Percentiles rank a stretch among this genome's conserved stretches.
These are phyloP conservation scores for Ormyrus pomaceus DNA, from an alignment of 2,888 invertebrate genomes.

Conservation along the genomic window DNA sequence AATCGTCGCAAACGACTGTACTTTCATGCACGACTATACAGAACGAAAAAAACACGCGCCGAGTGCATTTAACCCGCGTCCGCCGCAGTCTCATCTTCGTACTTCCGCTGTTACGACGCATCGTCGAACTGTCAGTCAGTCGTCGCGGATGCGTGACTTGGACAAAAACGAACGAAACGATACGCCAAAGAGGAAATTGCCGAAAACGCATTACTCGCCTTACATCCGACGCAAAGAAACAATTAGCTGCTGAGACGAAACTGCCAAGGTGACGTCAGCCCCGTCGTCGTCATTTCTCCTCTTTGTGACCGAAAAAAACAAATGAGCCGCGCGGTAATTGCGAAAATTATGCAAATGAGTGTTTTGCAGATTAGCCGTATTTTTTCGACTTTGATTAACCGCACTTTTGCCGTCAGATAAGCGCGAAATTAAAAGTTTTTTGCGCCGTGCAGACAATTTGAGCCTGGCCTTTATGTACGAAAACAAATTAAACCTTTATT, in stretches of 20 bases:
- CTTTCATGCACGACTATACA: not conserved
- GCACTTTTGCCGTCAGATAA: not conserved
- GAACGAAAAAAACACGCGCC: slow-evolving; percentile 6
- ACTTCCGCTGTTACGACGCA: slow-evolving; percentile 31
- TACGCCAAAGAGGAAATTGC: slow-evolving; percentile 17
- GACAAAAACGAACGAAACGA: slow-evolving; percentile 2
- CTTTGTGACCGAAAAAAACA: not conserved
- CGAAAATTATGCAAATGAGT: slow-evolving; percentile 26
- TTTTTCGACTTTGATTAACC: not conserved
- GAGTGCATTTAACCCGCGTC: not conserved
- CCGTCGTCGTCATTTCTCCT: not conserved
- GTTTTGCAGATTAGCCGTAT: not conserved
- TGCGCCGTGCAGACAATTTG: not conserved
- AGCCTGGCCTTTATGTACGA: too few relatives aligned
- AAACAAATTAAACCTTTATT: too few relatives aligned
- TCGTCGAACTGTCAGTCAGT: slow-evolving; percentile 9
- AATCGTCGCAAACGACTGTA: not conserved
- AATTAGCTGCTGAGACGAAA: not conserved
- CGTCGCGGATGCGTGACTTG: slow-evolving; percentile 29
- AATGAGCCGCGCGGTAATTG: slow-evolving; percentile 18
- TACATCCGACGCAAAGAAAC: too few relatives aligned
- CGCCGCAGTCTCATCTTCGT: slow-evolving; percentile 8
- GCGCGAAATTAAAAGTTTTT: slow-evolving; percentile 25
- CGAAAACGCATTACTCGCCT: slow-evolving; percentile 12
- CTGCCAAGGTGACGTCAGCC: not conserved